Base-by-base conservation (phyloP, 2,113 vertebrate genomes). In the Recurvirostra avosetta region DNA sequence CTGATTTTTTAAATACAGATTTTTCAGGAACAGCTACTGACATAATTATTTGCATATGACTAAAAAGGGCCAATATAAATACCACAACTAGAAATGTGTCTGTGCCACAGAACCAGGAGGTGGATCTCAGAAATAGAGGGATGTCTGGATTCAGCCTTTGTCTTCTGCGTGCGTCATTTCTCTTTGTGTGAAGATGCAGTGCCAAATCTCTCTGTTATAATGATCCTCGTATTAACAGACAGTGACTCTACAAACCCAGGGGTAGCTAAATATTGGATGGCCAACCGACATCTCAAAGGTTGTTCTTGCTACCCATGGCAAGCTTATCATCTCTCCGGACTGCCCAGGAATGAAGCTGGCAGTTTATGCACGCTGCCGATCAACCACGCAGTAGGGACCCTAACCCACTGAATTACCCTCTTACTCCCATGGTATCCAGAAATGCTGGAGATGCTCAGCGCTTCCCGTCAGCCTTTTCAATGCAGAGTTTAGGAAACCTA, bases 1-100 rank as follows among this genome's bases (percentile, higher is more conserved):
- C 47, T 80, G 65, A 79, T 77, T 93, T 94, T 97, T 96, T 30
- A 86, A 94, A 80, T 74, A 86, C 21, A 76, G 75, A 92, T 84
- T 95, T 88, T 93, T 85, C 77, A 94, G 87, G 50, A 97, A 86
- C 45, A 91, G 50, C 47, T 86, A 74, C 87, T 91, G 81, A 91
- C 77, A 62, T 95, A 65, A 79, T 88, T 90, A 88, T 94, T 94
- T 97, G 74, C 67, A 43, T 73, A 76, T 70, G 91, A 74, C 66
- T 91, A 70, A 94, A 97, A 92, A 66, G 7, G 15, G 29, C 11
- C 43, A 89, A 67, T 50, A 82, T 76, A 95, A 97, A 96, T 53
- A 82, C 70, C 70, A 85, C 66, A 91, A 68, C 30, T 18, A 59
- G 89, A 80, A 94, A 77, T 32, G 27, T 59, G 38, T 70, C 87